These are phyloP conservation scores for Dolichoris vasculosae DNA, from an alignment of 1,140 invertebrate genomes.

Conservation along the genomic window DNA sequence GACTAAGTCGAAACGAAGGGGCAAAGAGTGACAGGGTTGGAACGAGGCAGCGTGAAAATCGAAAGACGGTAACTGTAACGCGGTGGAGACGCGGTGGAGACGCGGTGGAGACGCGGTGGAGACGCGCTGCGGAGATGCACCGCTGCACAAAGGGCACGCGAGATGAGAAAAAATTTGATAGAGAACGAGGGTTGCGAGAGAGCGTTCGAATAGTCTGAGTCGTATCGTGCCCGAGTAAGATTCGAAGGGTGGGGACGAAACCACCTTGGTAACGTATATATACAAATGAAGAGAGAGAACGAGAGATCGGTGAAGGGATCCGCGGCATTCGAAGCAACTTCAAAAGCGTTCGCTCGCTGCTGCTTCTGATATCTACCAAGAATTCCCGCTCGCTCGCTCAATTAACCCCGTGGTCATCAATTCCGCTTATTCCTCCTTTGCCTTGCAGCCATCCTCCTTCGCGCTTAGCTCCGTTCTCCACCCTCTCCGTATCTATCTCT, in stretches of 20 bases:
- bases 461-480: neutral
- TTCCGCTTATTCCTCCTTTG: conserved; percentile 32
- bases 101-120: neutral
- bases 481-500: neutral
- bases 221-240: neutral
- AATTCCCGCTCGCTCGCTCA: conserved; percentile 40
- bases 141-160: neutral
- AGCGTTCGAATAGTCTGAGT: neutral
- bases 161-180: neutral
- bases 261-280: conserved; percentile 16
- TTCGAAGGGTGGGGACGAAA: neutral
- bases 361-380: conserved; percentile 26
- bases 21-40: conserved; percentile 24
- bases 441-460: neutral
- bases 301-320: neutral
- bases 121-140: neutral
- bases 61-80: neutral
- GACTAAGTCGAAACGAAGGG: neutral
- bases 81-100: neutral
- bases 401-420: conserved; percentile 48
- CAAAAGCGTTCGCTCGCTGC: conserved; percentile 11
- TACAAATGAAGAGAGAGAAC: neutral
- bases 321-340: conserved; percentile 10
- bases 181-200: neutral
- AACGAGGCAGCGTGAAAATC: conserved; percentile 12